Conservation (phyloP, 2,888 invertebrate species). For the Bugulina stolonifera region DNA sequence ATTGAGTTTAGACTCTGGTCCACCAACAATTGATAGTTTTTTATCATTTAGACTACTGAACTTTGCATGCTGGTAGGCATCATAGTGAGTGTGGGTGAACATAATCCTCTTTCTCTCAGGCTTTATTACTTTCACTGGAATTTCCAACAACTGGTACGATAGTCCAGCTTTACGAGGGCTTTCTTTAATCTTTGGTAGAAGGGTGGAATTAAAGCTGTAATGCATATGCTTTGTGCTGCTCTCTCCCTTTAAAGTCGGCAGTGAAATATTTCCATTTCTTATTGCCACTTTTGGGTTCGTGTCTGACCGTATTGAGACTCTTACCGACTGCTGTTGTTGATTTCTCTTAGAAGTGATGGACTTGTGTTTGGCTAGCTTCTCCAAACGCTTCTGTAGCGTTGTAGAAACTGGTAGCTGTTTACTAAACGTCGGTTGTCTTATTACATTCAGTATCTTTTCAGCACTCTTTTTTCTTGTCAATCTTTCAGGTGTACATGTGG, state of each 20-base stretch:
- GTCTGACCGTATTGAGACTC: neutral
- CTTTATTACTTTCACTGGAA: neutral
- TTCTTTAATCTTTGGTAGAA: slow-evolving; percentile 5
- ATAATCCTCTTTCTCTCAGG: neutral
- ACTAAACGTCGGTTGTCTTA: neutral
- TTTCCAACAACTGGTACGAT: slow-evolving; percentile 21
- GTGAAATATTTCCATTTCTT: neutral
- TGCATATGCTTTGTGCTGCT: neutral
- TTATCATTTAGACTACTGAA: neutral
- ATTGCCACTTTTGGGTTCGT: neutral
- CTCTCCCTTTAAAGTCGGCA: neutral
- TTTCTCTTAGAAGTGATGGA: neutral
- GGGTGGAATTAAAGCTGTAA: neutral
- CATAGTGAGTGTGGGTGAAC: slow-evolving; percentile 16
- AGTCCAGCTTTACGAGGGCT: neutral
- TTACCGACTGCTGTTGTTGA: neutral
- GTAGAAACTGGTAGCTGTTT: neutral
- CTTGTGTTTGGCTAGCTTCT: slow-evolving; percentile 22
- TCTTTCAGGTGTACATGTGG: neutral
- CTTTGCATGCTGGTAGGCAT: slow-evolving; percentile 2
- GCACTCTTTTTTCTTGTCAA: neutral
- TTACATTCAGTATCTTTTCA: neutral
- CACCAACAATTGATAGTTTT: slow-evolving; percentile 2
- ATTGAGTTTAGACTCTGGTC: neutral
- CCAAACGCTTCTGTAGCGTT: slow-evolving; percentile 6